A percentile compares a stretch with the other conserved stretches of the same genome.
Conservation (phyloP, 2,888 invertebrate species). For the Chaitophorus viminalis region DNA sequence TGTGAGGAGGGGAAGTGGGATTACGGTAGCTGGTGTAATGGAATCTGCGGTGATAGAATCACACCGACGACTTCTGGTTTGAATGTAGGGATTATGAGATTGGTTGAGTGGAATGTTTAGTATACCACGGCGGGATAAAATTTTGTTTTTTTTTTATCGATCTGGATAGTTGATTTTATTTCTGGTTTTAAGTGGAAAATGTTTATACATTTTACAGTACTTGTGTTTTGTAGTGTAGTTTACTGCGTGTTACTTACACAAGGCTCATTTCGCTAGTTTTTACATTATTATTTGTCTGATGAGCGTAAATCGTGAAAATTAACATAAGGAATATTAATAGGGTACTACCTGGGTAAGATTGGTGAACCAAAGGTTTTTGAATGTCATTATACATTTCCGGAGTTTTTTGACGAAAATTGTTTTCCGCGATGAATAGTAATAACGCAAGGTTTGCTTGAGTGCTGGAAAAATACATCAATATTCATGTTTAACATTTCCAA, state of each 20-base stretch:
- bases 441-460: background rate
- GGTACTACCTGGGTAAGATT: background rate
- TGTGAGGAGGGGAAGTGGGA: no score
- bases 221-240: background rate
- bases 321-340: background rate
- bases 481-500: background rate
- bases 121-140: background rate
- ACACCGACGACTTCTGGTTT: background rate
- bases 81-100: background rate
- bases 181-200: background rate
- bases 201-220: background rate
- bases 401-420: background rate
- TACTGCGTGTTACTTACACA: no score
- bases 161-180: background rate
- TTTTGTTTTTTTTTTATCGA: background rate
- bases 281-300: background rate
- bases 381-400: background rate
- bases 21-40: background rate
- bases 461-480: background rate
- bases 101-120: background rate
- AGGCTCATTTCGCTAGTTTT: background rate
- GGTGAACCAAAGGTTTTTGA: background rate
- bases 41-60: background rate
- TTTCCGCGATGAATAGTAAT: background rate
- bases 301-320: background rate